Base-by-base conservation (phyloP, 2,113 vertebrate genomes). In the Gallinago jamesoni region DNA sequence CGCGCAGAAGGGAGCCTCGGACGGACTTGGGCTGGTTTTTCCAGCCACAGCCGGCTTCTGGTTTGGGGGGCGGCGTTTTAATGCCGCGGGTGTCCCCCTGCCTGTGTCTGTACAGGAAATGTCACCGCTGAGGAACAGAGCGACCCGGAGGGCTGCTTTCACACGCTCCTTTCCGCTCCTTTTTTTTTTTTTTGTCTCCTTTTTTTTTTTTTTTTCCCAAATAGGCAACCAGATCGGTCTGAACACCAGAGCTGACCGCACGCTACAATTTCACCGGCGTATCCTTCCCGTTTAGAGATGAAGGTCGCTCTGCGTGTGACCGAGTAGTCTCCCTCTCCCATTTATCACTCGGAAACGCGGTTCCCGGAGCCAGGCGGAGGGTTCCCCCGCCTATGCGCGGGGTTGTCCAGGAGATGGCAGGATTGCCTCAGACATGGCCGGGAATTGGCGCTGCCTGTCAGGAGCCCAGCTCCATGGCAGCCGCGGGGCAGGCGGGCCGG, bases 331-430 rank as follows among this genome's bases (percentile, higher is more conserved):
- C 53, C 52, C 33, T 69, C 19, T 2, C 68, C 31, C 86, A 1
- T 87, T 89, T 15, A 77, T 91, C 73, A 24, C 77, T 23, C 6
- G 35, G 55, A 70, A 63, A 33, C 15, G 22, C 55, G 8, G 64
- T 39, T 48, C 33, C 37, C 3, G 50, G 6, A 13, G 35, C 1
- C 4, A 43, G 31, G 28, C 0, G 33, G 6, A 4, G 9, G 33
- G 52, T 68, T 74, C 50, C 68, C 79, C 69, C 21, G 95, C 70
- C 96, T 97, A 98, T 98, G 97, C 60, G 75, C 0, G 43, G 9
- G 9, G 28, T 75, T 57, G 96, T 97, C 98, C 98, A 98, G 98
- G 95, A 98, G 98, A 98, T 98, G 98, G 98, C 98, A 97, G 97
- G 95, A 97, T 97, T 92, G 96, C 84, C 86, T 96, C 79, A 97